Percentiles rank a stretch among this genome's conserved stretches.
Conservation (phyloP, 2,888 invertebrate genomes). For the Lordiphosa fenestrarum region DNA sequence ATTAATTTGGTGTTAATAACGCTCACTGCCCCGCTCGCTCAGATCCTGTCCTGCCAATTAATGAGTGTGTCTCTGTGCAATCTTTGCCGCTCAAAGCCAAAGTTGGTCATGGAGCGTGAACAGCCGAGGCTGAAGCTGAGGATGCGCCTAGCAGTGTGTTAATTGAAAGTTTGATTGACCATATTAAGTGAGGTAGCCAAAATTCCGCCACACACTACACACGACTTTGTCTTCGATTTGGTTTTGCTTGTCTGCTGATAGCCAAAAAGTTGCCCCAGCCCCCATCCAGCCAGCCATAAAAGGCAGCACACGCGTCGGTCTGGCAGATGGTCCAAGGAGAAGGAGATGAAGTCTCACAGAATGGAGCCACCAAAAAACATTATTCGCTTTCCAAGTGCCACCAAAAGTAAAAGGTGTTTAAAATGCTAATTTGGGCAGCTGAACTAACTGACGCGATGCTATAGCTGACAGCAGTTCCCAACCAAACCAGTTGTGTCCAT, state of each 20-base stretch:
- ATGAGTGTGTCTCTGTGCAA: slow-evolving; percentile 7
- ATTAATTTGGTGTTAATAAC: slow-evolving; percentile 73
- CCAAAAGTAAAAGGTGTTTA: slow-evolving; percentile 72
- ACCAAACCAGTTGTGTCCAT: slow-evolving; percentile 39
- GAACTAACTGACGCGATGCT: slow-evolving; percentile 24
- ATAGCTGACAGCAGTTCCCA: slow-evolving; percentile 12
- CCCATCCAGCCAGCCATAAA: slow-evolving; percentile 44
- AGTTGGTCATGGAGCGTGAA: slow-evolving; percentile 69
- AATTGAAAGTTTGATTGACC: slow-evolving; percentile 69
- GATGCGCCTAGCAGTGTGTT: slow-evolving; percentile 62
- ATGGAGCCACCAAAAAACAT: slow-evolving; percentile 23
- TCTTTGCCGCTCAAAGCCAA: slow-evolving; percentile 30
- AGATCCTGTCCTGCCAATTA: slow-evolving; percentile 35
- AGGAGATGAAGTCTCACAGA: slow-evolving; percentile 9
- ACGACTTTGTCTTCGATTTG: slow-evolving; percentile 51
- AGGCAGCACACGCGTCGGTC: slow-evolving; percentile 64
- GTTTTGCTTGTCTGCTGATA: slow-evolving; percentile 70
- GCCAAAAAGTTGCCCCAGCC: slow-evolving; percentile 54
- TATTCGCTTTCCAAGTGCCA: slow-evolving; percentile 50
- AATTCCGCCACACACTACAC: slow-evolving; percentile 38
- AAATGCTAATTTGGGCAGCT: slow-evolving; percentile 66
- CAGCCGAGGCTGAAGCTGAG: slow-evolving; percentile 55
- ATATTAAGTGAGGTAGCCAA: slow-evolving; percentile 63
- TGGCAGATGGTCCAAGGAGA: slow-evolving; percentile 21
- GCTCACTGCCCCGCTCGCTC: slow-evolving; percentile 24